Conservation (phyloP, 2,113 vertebrate genomes). For the Coregonus clupeaformis region DNA sequence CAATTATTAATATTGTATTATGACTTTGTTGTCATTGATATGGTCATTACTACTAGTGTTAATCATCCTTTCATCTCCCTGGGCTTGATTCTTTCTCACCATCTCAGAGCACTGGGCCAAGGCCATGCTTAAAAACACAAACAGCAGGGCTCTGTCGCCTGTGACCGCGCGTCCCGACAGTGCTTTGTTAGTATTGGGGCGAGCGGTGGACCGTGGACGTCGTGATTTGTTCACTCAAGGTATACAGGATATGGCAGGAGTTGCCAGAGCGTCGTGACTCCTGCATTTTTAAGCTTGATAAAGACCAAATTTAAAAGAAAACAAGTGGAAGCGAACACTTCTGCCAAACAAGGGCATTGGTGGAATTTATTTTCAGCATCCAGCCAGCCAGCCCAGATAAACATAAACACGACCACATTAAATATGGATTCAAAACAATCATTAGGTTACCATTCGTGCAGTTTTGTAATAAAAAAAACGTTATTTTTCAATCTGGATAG, state of each 20-base stretch:
- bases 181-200: conserved; percentile 71
- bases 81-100: conserved; percentile 30
- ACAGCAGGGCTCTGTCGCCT: conserved; percentile 73
- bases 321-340: conserved; percentile 8
- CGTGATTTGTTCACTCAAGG: conserved; percentile 79
- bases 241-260: conserved; percentile 89
- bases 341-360: neutral
- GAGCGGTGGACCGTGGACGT: conserved; percentile 59
- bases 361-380: neutral
- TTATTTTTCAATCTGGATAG: no score
- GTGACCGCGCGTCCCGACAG: conserved; percentile 36
- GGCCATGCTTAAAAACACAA: conserved; percentile 70
- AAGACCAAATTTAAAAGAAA: conserved; percentile 37
- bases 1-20: neutral
- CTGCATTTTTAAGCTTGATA: conserved; percentile 59
- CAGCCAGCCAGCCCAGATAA: neutral
- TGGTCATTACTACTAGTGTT: neutral
- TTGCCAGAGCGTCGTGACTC: conserved; percentile 83
- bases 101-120: conserved; percentile 52
- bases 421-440: neutral
- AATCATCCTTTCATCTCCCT: conserved; percentile 20
- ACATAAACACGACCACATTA: neutral
- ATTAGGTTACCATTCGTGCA: no score
- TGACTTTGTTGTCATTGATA: neutral
- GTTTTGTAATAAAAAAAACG: no score